Conservation (phyloP, 2,113 vertebrate species). For the Nannospalax galili region DNA sequence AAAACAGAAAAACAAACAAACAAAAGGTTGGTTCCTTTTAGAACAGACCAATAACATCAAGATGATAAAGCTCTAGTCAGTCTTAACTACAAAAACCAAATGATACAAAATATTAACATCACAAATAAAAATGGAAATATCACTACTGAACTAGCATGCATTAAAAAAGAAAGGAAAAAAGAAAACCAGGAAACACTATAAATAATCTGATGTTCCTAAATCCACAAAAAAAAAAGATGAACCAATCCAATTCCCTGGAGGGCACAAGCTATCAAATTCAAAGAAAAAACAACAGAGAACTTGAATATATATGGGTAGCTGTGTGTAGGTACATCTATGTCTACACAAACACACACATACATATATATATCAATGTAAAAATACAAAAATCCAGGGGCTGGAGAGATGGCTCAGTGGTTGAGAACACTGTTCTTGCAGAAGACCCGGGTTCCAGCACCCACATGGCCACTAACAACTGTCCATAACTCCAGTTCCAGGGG, state of each 20-base stretch:
- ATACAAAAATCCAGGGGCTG: too few species aligned
- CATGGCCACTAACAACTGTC: too few species aligned
- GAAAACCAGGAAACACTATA: not conserved
- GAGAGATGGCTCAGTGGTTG: too few species aligned
- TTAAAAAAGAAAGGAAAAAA: not conserved
- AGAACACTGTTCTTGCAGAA: too few species aligned
- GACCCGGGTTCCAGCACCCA: too few species aligned
- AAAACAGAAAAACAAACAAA: not conserved
- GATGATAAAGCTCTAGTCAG: not conserved
- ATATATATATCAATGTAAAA: too few species aligned
- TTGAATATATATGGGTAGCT: not conserved
- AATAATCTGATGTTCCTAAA: not conserved
- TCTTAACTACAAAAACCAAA: not conserved
- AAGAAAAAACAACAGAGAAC: not conserved
- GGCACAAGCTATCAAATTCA: not conserved
- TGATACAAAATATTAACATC: not conserved
- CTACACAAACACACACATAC: not conserved
- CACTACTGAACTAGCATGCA: not conserved
- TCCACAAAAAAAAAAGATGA: not conserved
- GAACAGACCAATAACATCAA: not conserved
- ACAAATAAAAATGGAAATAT: not conserved
- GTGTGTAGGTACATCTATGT: not conserved
- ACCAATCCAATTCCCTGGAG: constrained; percentile 1
- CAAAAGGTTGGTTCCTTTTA: not conserved
- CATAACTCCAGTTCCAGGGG: too few species aligned